A percentile compares a stretch with the other conserved stretches of the same genome.
These are phyloP conservation scores for Pristionchus japonicus DNA, from an alignment of 2,888 invertebrate genomes.

Conservation along the genomic window DNA sequence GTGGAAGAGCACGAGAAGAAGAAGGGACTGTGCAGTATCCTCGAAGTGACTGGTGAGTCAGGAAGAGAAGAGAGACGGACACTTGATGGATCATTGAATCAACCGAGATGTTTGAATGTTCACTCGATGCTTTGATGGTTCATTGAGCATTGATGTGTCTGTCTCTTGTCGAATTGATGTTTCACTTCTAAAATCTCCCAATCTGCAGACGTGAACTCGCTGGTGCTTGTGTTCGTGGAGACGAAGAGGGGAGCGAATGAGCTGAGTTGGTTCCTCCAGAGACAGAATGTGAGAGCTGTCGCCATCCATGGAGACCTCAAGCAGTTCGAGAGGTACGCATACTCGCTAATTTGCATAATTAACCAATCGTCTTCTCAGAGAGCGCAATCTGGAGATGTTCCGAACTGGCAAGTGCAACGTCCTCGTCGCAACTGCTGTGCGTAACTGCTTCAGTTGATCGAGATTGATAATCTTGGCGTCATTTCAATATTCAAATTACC, in stretches of 20 bases:
- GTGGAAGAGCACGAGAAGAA: constrained; percentile 98
- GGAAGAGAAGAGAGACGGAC: too few relatives aligned
- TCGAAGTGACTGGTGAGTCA: constrained; percentile 84
- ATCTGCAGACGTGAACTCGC: constrained; percentile 74
- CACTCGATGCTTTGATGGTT: neutral
- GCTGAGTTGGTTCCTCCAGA: constrained; percentile 91
- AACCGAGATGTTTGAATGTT: neutral
- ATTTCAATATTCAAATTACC: neutral
- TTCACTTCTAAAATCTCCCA: neutral
- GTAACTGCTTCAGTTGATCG: too few relatives aligned
- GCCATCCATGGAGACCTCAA: constrained; percentile 98
- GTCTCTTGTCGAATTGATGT: neutral
- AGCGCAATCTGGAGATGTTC: constrained; percentile 60
- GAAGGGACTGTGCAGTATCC: constrained; percentile 92
- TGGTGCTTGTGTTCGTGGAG: constrained; percentile 97
- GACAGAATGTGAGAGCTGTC: constrained; percentile 85
- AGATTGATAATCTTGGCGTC: neutral
- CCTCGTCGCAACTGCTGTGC: constrained; percentile 64
- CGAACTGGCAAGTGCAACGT: constrained; percentile 80
- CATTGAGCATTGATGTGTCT: neutral
- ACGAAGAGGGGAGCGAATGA: constrained; percentile 98
- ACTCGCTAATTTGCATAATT: neutral
- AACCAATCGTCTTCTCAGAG: constrained; percentile 38
- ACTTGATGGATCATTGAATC: too few relatives aligned
- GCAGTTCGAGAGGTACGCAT: constrained; percentile 85